Percentiles rank a stretch among this genome's conserved stretches.
Conservation (phyloP, 2,888 invertebrate genomes). For the Leptothorax acervorum region DNA sequence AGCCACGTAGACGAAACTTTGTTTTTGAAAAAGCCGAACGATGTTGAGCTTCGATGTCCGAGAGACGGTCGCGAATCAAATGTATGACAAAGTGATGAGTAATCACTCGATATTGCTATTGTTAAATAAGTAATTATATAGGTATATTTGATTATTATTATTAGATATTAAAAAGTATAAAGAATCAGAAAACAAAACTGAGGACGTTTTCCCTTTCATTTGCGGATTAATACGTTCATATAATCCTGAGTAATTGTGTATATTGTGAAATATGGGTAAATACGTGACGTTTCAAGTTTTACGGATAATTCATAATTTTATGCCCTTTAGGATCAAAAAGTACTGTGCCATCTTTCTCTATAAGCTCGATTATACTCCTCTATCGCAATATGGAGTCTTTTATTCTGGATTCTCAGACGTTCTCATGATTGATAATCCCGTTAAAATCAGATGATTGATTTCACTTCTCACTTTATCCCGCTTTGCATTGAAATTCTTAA, state of each 20-base stretch:
- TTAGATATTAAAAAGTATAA: not conserved
- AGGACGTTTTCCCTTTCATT: not conserved
- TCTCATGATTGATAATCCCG: constrained; percentile 26
- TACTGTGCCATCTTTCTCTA: constrained; percentile 17
- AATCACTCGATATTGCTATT: not conserved
- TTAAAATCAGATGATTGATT: constrained; percentile 19
- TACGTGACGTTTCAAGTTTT: not conserved
- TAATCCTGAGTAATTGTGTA: not conserved
- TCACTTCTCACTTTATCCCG: not conserved
- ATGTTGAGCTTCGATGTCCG: not conserved
- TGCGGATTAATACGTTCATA: not conserved
- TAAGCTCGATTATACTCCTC: constrained; percentile 29
- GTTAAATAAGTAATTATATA: not conserved
- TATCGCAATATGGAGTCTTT: constrained; percentile 1
- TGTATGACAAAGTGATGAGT: not conserved
- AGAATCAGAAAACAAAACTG: not conserved
- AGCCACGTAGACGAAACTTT: not conserved
- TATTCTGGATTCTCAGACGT: constrained; percentile 14
- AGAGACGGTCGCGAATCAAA: not conserved
- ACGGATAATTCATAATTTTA: constrained; percentile 16
- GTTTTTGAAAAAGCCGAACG: not conserved
- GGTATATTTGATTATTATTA: no score
- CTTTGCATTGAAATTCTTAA: not conserved
- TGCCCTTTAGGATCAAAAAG: not conserved
- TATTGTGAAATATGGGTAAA: not conserved